phyloP scores from a whole-genome alignment of 1,140 invertebrate species.

The Drosophila trapezifrons region DNA sequence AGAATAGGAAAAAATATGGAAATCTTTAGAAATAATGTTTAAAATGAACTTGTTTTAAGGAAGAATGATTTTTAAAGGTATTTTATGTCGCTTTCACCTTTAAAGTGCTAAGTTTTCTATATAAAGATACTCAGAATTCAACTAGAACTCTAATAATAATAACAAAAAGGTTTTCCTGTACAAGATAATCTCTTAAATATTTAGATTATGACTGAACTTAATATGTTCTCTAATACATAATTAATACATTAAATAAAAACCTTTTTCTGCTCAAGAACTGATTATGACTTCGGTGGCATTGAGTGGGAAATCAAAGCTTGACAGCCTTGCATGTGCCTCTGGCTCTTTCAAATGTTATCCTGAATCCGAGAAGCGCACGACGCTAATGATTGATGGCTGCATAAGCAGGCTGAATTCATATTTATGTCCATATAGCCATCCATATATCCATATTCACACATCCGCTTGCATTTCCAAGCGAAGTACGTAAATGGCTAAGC shows the following conservation, averaged over 20 bases:
- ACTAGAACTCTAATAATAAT: too few relatives aligned
- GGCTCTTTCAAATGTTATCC: constrained; percentile 36
- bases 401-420: constrained; percentile 63
- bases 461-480: constrained; percentile 28
- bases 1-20: too few relatives aligned
- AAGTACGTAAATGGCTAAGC: constrained; percentile 38
- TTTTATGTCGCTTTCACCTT: too few relatives aligned
- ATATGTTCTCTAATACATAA: too few relatives aligned
- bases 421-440: constrained; percentile 39
- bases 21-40: too few relatives aligned
- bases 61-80: too few relatives aligned
- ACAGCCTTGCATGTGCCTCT: background rate
- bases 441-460: constrained; percentile 11
- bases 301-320: constrained; percentile 8
- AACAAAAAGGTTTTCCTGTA: too few relatives aligned
- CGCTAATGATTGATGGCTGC: constrained; percentile 66
- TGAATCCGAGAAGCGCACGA: constrained; percentile 12
- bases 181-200: background rate
- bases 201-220: background rate
- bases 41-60: too few relatives aligned
- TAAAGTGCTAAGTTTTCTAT: too few relatives aligned
- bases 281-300: background rate
- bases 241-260: too few relatives aligned
- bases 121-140: too few relatives aligned
- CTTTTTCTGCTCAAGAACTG: background rate